Percentiles rank a stretch among this genome's conserved stretches.
These are phyloP conservation scores for Solenodon paradoxus DNA, from an alignment of 2,113 vertebrate species.

Conservation along the genomic window DNA sequence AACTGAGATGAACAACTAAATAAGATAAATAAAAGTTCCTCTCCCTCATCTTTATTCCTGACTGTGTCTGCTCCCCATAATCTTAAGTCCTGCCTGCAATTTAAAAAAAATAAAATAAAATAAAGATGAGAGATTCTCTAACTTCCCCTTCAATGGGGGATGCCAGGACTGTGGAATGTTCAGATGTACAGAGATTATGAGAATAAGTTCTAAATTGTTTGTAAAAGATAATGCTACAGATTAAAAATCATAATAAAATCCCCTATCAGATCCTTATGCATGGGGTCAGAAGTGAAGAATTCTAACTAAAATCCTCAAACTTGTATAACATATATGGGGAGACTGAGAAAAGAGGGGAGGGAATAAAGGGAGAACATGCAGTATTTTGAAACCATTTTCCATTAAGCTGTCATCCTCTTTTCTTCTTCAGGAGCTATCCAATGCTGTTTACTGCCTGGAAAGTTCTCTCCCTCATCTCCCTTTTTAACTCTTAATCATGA, in stretches of 20 bases:
- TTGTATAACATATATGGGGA: too few species aligned
- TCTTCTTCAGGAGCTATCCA: fast-evolving
- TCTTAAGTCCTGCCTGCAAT: too few species aligned
- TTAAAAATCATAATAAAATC: neutral
- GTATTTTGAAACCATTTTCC: neutral
- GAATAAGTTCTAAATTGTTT: neutral
- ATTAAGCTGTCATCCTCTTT: neutral
- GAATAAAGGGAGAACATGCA: neutral
- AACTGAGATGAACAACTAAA: too few species aligned
- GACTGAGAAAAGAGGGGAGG: neutral
- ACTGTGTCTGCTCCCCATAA: too few species aligned
- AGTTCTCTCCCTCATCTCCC: neutral
- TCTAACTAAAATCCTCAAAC: neutral
- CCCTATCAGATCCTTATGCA: neutral
- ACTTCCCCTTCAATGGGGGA: fast-evolving
- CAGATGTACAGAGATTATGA: neutral
- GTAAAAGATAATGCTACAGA: neutral
- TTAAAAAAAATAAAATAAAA: too few species aligned
- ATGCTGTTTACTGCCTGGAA: neutral
- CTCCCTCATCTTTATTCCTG: too few species aligned
- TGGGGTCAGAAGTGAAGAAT: neutral
- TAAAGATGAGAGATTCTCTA: too few species aligned
- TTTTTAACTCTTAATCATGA: neutral
- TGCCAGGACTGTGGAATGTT: neutral
- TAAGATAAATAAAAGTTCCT: too few species aligned